Base-by-base conservation (phyloP, 2,797 vertebrate genomes). In the Bradypodion pumilum region DNA sequence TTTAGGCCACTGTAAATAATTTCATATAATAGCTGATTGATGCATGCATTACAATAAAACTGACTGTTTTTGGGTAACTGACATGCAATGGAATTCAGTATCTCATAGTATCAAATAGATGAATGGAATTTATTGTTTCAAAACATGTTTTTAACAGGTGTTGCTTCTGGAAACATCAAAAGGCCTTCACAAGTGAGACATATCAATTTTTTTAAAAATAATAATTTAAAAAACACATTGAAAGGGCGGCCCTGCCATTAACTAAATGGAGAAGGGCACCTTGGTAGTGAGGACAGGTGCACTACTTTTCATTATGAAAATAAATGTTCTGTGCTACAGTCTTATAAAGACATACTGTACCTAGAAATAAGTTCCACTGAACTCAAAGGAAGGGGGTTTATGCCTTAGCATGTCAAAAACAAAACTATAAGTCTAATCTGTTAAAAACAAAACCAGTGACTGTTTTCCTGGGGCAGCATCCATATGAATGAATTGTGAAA, bases 401-500 rank as follows among this genome's bases (percentile, higher is more conserved):
- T n/a, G n/a, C n/a, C n/a, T n/a, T n/a, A n/a, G n/a, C n/a, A n/a
- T n/a, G n/a, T n/a, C n/a, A n/a, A 44, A 4, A 42, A 27, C 6
- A 44, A 5, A 7, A 72, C 40, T 44, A 40, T 27, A 23, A 81
- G 65, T 90, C 29, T 70, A 80, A 32, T 62, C 40, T 62, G 37
- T 70, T 70, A 60, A 77, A 77, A 76, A 37, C 7, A 40, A 37
- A 46, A 2, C 15, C 62, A 89, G 27, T 25, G 89, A 83, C 37
- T 49, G n/a, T 84, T 72, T 66, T 70, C 27, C 74, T 29, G 40
- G 37, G 52, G 29, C 46, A 78, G 27, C 60, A 37, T 72, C 60
- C 82, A 60, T 32, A 87, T 42, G 86, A 65, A 81, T 88, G 66
- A 74, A 1, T 66, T 63, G 19, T 80, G 44, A 91, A 89, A 74